Conservation (phyloP, 2,797 vertebrate species). For the Lemur catta region DNA sequence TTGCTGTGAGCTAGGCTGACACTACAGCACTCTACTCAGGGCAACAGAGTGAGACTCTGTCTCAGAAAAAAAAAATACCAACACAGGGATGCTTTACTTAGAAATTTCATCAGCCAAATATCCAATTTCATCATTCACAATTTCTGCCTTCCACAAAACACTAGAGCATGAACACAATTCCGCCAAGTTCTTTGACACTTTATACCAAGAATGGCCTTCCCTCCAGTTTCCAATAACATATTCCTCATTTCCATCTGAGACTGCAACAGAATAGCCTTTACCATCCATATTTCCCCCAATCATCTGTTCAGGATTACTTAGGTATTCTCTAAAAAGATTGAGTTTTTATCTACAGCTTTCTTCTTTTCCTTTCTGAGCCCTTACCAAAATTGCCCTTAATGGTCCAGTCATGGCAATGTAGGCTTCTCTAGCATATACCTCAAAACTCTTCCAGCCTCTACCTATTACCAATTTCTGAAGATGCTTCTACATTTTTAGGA, state of each 20-base stretch:
- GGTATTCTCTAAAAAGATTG: background rate
- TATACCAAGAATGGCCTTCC: background rate
- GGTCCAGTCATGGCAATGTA: background rate
- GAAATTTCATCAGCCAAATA: background rate
- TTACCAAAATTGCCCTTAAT: background rate
- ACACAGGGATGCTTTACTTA: background rate
- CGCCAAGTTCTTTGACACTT: background rate
- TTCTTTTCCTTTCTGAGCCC: background rate
- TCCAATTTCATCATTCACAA: background rate
- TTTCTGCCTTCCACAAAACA: background rate
- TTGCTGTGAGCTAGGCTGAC: too few species aligned
- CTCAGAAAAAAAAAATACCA: too few species aligned
- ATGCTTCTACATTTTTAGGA: background rate
- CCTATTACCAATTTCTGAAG: background rate
- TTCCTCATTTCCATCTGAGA: background rate
- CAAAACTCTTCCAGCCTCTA: background rate
- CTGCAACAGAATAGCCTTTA: background rate
- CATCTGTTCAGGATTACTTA: background rate
- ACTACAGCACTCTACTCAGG: too few species aligned
- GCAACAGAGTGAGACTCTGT: too few species aligned
- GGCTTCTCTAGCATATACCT: background rate
- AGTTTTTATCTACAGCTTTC: background rate
- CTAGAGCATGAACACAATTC: background rate
- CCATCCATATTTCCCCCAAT: background rate
- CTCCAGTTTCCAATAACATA: background rate